phyloP scores from a whole-genome alignment of 2,888 invertebrate genomes.

The Glyphotaelius pellucidus region DNA sequence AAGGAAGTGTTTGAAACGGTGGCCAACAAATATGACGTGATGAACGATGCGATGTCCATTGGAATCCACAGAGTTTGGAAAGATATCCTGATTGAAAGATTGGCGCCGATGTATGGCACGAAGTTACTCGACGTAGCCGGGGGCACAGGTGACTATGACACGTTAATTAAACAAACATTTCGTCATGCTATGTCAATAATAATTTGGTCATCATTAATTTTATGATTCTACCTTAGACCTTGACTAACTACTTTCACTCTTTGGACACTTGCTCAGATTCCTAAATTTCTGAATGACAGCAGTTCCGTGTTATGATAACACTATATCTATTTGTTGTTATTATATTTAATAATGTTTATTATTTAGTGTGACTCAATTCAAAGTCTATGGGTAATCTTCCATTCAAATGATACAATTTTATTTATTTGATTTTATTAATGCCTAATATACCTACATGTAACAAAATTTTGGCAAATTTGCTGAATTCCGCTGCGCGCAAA shows the following conservation, averaged over 20 bases:
- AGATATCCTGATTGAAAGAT: constrained; percentile 89
- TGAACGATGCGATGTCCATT: constrained; percentile 99
- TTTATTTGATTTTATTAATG: not conserved
- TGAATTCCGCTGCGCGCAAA: too few relatives aligned
- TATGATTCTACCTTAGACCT: not conserved
- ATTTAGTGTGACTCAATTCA: too few relatives aligned
- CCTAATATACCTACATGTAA: too few relatives aligned
- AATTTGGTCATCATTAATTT: not conserved
- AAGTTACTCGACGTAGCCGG: constrained; percentile 96
- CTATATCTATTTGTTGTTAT: not conserved
- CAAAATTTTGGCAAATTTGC: too few relatives aligned
- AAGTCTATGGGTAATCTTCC: not conserved
- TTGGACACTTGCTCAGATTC: not conserved
- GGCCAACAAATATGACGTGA: constrained; percentile 94
- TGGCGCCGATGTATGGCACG: constrained; percentile 87
- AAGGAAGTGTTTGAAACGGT: constrained; percentile 96
- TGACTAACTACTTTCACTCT: not conserved
- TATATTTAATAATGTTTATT: not conserved
- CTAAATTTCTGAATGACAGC: not conserved
- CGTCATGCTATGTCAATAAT: not conserved
- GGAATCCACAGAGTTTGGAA: constrained; percentile 99
- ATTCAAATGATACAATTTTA: not conserved
- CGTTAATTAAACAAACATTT: not conserved
- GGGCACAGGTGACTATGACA: constrained; percentile 85
- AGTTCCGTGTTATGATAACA: not conserved